Conservation (phyloP, 2,113 vertebrate genomes). For the Eublepharis macularius region DNA sequence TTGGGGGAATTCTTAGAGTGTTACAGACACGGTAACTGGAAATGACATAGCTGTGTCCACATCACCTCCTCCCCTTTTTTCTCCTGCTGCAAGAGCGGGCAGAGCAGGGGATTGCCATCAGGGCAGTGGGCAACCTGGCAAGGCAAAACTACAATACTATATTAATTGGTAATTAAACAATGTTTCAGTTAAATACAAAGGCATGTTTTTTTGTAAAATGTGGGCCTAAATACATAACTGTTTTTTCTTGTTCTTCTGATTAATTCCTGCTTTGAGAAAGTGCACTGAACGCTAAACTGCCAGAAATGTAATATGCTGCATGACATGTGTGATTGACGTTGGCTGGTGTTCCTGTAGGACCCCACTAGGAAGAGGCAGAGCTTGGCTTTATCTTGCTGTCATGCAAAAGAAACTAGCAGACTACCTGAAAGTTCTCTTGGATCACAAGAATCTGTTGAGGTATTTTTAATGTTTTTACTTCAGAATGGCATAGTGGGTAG, state of each 20-base stretch:
- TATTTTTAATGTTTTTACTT: slow-evolving; percentile 55
- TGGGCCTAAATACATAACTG: not conserved
- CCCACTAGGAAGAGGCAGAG: slow-evolving; percentile 89
- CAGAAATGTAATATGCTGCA: not conserved
- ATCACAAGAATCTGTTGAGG: slow-evolving; percentile 90
- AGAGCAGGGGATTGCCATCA: no score
- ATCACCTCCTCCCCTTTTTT: no score
- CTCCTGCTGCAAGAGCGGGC: no score
- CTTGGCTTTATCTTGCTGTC: slow-evolving; percentile 95
- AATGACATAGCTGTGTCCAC: no score
- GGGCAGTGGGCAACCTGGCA: no score
- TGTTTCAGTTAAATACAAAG: not conserved
- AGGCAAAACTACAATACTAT: not conserved
- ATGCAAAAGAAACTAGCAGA: slow-evolving; percentile 99
- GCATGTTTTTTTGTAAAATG: not conserved
- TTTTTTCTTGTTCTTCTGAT: not conserved
- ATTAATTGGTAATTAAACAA: not conserved
- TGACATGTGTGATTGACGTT: slow-evolving; percentile 10
- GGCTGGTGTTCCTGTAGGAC: slow-evolving; percentile 77
- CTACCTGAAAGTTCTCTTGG: slow-evolving; percentile 92
- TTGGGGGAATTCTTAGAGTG: no score
- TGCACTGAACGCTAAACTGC: not conserved
- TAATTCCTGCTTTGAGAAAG: not conserved
- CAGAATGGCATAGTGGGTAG: not conserved
- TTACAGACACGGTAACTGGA: no score